Evolutionary conservation across 2,113 vertebrate genomes (phyloP).

Genomic region (Microtus richardsoni): DNA sequence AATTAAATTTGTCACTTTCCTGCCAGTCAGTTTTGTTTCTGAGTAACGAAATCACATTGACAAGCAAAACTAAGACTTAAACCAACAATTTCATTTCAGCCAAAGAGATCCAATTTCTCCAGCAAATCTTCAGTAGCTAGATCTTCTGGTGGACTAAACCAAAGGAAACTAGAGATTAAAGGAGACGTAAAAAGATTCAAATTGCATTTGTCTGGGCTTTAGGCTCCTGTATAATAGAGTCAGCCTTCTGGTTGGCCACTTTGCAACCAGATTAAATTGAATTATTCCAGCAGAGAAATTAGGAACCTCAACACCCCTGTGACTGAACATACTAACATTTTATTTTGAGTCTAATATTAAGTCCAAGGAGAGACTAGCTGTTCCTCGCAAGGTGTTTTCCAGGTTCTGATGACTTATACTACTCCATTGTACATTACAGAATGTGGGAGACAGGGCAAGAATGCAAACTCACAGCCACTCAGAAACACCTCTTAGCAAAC

Average conservation of each 20-base stretch:
- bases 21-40: constrained; percentile 30
- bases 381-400: not conserved
- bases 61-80: constrained; percentile 56
- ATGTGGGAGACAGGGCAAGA: not conserved
- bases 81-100: constrained; percentile 37
- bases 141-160: not conserved
- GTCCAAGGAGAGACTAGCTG: not conserved
- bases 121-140: constrained; percentile 1
- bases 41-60: not conserved
- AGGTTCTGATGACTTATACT: not conserved
- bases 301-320: not conserved
- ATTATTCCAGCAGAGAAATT: not conserved
- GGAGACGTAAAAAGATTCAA: not conserved
- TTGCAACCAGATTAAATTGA: not conserved
- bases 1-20: constrained; percentile 65
- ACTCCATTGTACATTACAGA: not conserved
- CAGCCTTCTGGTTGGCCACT: not conserved
- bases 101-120: constrained; percentile 39
- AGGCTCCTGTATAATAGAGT: not conserved
- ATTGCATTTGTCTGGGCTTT: not conserved
- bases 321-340: not conserved
- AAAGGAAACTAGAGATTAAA: constrained; percentile 27
- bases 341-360: not conserved
- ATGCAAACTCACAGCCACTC: not conserved
- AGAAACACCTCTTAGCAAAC: not conserved